Base-by-base conservation (phyloP, 2,888 invertebrate species). In the Conops quadrifasciatus region DNA sequence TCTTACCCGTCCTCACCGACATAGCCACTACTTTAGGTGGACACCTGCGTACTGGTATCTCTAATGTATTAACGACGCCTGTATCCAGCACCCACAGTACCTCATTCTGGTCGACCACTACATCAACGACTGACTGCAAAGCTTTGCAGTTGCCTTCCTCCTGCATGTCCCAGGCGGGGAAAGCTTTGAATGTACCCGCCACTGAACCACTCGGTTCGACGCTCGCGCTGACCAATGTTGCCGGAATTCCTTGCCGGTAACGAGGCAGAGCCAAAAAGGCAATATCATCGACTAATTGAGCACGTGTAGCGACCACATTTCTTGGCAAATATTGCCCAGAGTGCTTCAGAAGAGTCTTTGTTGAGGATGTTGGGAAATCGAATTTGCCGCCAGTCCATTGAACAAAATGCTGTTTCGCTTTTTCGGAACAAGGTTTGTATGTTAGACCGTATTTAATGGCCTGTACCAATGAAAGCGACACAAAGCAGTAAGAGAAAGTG, bases 21-120 rank as follows among this genome's bases (percentile, higher is more conserved):
- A 91, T 87, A 30, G 89, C 90, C 2, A 91, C 87, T 45, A 93
- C 89, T 81, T 93, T 93, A 0, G 93, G 92, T 0, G 90, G 88
- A 77, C 92, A 92, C 15, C 89, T 88, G 68, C 90, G 88, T 5
- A 89, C 86, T 0, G 93, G 91, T 1, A 88, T 86, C 72, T 90
- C 89, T 70, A 92, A 78, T 0, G 91, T 90, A 75, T 93, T 91
- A 0, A 91, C 88, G 59, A 92, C 88, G 16, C 93, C 93, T 15
- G 88, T 88, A 80, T 93, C 93, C 73, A 93, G 84, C 0, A 90
- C 88, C 93, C 93, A 93, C 11, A 93, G 86, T 73, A 91, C 89
- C 62, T 90, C 90, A 82, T 91, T 88, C 53, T 83, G 83, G 75
- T 91, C 91, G 30, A 89, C 81, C 80, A 88, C 86, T 67, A 92